A percentile compares a stretch with the other conserved stretches of the same genome.
Conservation (phyloP, 2,113 vertebrate genomes). For the Scalopus aquaticus region DNA sequence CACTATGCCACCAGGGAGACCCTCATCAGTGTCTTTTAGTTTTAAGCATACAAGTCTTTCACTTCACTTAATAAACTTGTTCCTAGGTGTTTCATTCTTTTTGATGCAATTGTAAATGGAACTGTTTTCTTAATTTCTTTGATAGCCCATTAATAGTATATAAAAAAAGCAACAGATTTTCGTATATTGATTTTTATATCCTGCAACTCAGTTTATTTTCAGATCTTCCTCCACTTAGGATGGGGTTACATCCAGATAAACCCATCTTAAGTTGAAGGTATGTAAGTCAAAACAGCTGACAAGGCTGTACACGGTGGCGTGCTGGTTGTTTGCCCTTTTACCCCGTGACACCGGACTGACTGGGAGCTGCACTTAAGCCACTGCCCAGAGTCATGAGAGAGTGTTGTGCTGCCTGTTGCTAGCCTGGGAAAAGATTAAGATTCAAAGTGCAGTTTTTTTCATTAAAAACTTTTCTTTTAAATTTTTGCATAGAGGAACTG, state of each 20-base stretch:
- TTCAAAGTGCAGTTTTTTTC: neutral
- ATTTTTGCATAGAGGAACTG: too few species aligned
- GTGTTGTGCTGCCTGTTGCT: neutral
- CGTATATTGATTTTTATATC: neutral
- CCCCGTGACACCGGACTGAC: neutral
- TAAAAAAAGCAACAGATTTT: neutral
- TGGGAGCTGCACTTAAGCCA: neutral
- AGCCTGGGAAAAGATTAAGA: neutral
- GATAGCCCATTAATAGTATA: neutral
- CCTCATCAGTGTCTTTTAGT: neutral
- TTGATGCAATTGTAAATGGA: neutral
- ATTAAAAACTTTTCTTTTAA: too few species aligned
- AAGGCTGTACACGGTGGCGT: neutral
- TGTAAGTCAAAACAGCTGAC: too few species aligned
- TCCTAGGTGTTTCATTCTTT: neutral
- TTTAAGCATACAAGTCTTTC: neutral
- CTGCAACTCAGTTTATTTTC: neutral
- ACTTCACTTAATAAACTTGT: neutral
- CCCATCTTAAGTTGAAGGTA: too few species aligned
- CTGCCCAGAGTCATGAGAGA: neutral
- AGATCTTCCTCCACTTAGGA: too few species aligned
- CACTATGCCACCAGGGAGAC: too few species aligned
- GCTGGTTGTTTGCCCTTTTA: neutral
- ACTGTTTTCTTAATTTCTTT: neutral
- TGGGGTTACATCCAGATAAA: too few species aligned